phyloP scores from a whole-genome alignment of 2,113 vertebrate genomes.

The Corythornis cristatus region DNA sequence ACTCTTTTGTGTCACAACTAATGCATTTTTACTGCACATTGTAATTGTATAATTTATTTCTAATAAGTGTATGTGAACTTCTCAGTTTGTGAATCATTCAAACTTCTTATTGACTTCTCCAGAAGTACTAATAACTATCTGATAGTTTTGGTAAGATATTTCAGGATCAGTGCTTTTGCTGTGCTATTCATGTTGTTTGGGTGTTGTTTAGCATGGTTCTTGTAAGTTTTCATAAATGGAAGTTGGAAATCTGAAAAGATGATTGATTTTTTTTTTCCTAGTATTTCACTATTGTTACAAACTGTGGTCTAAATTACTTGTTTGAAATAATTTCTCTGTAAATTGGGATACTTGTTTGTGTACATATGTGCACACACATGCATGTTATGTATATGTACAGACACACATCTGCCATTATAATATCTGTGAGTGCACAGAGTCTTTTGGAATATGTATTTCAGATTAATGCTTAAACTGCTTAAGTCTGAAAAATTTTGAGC shows the following conservation, averaged over 20 bases:
- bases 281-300: not conserved
- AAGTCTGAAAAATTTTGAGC: not conserved
- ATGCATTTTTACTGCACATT: not conserved
- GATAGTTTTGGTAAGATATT: not conserved
- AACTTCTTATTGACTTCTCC: not conserved
- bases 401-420: not conserved
- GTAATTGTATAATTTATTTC: not conserved
- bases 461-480: not conserved
- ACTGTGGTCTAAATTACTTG: not conserved
- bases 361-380: no score
- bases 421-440: not conserved
- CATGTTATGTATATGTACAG: no score
- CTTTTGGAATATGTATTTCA: not conserved
- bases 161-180: not conserved
- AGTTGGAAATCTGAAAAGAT: not conserved
- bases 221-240: not conserved
- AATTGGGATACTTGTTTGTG: not conserved
- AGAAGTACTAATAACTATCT: not conserved
- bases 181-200: accelerated
- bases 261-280: not conserved
- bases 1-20: not conserved
- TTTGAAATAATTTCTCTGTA: not conserved
- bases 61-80: not conserved
- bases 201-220: not conserved
- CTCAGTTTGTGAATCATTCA: not conserved